phyloP scores from a whole-genome alignment of 2,888 invertebrate genomes.

The Dolichomitus sp. region DNA sequence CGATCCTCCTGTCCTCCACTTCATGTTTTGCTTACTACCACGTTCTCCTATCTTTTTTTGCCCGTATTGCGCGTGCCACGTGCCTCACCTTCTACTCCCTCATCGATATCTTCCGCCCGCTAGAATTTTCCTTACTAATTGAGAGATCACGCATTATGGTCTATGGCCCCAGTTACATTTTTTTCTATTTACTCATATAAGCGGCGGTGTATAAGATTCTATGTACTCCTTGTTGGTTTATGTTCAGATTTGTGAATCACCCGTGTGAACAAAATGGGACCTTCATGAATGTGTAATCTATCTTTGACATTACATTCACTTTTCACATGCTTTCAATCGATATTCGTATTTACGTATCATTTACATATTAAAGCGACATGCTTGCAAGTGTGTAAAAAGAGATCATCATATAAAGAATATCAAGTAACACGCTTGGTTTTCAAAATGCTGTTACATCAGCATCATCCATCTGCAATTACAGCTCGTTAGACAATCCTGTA shows the following conservation, averaged over 20 bases:
- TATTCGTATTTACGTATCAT: too few species aligned
- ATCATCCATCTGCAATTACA: too few species aligned
- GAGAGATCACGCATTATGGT: slow-evolving; percentile 12
- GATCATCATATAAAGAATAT: too few species aligned
- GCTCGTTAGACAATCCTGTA: too few species aligned
- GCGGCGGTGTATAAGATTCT: not conserved
- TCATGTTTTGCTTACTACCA: not conserved
- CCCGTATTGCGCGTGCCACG: slow-evolving; percentile 18
- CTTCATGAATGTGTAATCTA: not conserved
- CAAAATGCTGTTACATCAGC: too few species aligned
- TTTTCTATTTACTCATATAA: not conserved
- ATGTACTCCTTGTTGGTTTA: not conserved
- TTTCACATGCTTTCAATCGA: too few species aligned
- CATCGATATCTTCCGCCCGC: slow-evolving; percentile 13
- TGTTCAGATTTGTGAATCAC: not conserved
- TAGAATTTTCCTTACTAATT: slow-evolving; percentile 20
- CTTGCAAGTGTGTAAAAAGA: too few species aligned
- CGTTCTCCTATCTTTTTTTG: not conserved
- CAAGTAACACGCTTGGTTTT: too few species aligned
- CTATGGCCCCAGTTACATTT: not conserved
- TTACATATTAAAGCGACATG: too few species aligned
- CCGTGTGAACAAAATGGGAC: not conserved
- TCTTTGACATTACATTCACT: not conserved
- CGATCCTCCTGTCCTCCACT: slow-evolving; percentile 17
- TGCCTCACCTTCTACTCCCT: slow-evolving; percentile 7